A percentile compares a stretch with the other conserved stretches of the same genome.
These are phyloP conservation scores for Perizoma affinitatum DNA, from an alignment of 2,888 invertebrate species.

Conservation along the genomic window DNA sequence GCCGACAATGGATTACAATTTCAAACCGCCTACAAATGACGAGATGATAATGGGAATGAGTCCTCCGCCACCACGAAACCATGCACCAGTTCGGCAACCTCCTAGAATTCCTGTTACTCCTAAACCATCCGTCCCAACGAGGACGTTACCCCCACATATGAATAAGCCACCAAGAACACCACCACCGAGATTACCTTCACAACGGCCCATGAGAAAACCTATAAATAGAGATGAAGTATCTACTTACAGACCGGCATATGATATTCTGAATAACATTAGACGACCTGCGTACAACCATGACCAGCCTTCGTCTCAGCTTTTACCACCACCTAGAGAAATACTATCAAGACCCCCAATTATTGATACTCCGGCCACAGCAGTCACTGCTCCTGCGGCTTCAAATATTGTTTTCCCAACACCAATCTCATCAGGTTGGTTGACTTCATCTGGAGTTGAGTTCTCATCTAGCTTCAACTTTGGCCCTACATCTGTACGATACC, in stretches of 20 bases:
- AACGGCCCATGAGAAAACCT: conserved; percentile 65
- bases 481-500: conserved; percentile 66
- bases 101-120: conserved; percentile 59
- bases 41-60: conserved; percentile 84
- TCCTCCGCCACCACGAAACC: conserved; percentile 76
- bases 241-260: conserved; percentile 70
- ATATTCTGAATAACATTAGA: conserved; percentile 67
- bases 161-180: conserved; percentile 66
- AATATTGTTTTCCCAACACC: conserved; percentile 74
- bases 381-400: conserved; percentile 47
- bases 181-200: conserved; percentile 60
- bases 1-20: conserved; percentile 70
- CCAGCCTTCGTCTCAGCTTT: conserved; percentile 69
- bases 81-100: conserved; percentile 57
- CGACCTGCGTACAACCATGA: conserved; percentile 65
- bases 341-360: conserved; percentile 53
- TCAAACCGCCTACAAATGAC: conserved; percentile 72
- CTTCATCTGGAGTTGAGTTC: conserved; percentile 73
- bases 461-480: conserved; percentile 72
- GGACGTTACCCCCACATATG: conserved; percentile 67
- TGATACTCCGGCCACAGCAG: conserved; percentile 48
- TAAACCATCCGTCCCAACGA: conserved; percentile 59
- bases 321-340: conserved; percentile 68
- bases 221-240: conserved; percentile 67
- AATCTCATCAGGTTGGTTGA: conserved; percentile 74